Base-by-base conservation (phyloP, 1,140 invertebrate species). In the Hetaerina americana region DNA sequence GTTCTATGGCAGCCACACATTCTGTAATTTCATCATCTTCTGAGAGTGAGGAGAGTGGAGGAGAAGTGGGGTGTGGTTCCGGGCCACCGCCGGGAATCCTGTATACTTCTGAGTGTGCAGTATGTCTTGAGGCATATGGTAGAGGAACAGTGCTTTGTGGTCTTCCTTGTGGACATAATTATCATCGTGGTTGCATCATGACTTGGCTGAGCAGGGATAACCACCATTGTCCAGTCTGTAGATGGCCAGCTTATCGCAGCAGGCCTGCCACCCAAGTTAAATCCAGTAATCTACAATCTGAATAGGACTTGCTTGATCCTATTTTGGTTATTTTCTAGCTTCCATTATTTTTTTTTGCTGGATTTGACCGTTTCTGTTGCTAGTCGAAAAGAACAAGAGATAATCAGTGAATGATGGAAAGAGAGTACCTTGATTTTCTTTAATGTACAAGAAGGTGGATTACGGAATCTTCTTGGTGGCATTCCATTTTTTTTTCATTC, bases 201-300 rank as follows among this genome's bases (percentile, higher is more conserved):
- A 72, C 75, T 3, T 86, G 85, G 85, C 76, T 86, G 8, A 76
- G 77, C 5, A 76, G 83, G 72, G 84, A 84, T 69, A 82, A 85
- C 75, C 84, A 86, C 75, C 81, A 82, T 70, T 86, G 85, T 75
- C 85, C 85, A 2, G 78, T 84, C 18, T 86, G 85, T 76, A 78
- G 85, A 24, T 85, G 85, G 83, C 84, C 85, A 18, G 80, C 84
- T 5, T 85, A 85, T 74, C 80, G 80, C 74, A 26, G 67, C n/a
- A 68, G 40, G 22, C 40, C 40, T 57, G n/a, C 40, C 40, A 57
- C 40, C 10, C 40, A 10, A 18, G 31, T 40, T 40, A 40, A 8
- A 12, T 57, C 22, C 40, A 57, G 40, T 18, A 2, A 57, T 12
- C 15, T 10, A 12, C 10, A 18, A 12, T 18, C 3, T 57, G 40